These are phyloP conservation scores for Bursaphelenchus okinawaensis DNA, from an alignment of 2,888 invertebrate species.

Conservation along the genomic window DNA sequence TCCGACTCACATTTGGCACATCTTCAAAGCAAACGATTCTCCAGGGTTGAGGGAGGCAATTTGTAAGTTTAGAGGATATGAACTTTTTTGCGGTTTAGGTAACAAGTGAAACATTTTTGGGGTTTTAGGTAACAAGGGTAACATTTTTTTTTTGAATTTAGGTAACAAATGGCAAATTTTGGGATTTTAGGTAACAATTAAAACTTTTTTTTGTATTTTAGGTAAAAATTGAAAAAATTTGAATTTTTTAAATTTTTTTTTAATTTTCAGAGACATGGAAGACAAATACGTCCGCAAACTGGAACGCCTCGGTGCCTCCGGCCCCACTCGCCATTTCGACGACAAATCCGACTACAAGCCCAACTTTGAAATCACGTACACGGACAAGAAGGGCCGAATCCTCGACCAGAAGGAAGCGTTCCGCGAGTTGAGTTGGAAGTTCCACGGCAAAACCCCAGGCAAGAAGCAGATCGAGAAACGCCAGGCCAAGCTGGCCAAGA, in stretches of 20 bases:
- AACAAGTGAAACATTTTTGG: not conserved
- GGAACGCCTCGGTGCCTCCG: conserved; percentile 50
- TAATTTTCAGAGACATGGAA: conserved; percentile 54
- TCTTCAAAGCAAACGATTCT: conserved; percentile 40
- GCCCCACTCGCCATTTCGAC: conserved; percentile 47
- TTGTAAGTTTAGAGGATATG: conserved; percentile 32
- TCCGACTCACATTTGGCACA: conserved; percentile 43
- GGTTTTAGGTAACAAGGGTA: not conserved
- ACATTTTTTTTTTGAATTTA: not conserved
- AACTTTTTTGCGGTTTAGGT: not conserved
- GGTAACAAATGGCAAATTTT: not conserved
- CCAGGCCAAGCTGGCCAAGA: conserved; percentile 85
- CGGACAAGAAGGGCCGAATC: conserved; percentile 87
- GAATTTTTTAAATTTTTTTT: no score
- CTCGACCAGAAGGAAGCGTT: conserved; percentile 93
- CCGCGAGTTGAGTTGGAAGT: conserved; percentile 64
- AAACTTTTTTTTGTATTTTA: not conserved
- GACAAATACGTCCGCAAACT: conserved; percentile 57
- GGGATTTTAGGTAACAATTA: not conserved
- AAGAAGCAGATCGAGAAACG: conserved; percentile 96
- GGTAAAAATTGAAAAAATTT: no score
- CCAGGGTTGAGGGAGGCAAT: conserved; percentile 40
- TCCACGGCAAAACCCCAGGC: conserved; percentile 97
- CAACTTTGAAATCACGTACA: conserved; percentile 67
- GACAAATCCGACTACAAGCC: conserved; percentile 56